A percentile compares a stretch with the other conserved stretches of the same genome.
Evolutionary conservation across 2,888 invertebrate genomes (phyloP).

Genomic region (Perithous albicinctus): DNA sequence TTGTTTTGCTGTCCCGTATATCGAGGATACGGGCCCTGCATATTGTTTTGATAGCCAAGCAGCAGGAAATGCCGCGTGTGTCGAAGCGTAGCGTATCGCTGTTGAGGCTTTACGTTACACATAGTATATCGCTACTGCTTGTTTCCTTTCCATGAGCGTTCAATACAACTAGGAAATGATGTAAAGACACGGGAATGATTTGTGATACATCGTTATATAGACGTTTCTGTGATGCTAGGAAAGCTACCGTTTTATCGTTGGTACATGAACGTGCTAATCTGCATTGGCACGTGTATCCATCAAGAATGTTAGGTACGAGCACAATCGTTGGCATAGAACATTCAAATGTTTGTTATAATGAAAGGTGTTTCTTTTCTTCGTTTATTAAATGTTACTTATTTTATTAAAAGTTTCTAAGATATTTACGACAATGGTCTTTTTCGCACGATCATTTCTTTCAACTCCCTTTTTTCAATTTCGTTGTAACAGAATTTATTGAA

Average conservation of each 20-base stretch:
- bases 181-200: slow-evolving; percentile 23
- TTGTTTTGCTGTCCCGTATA: not conserved
- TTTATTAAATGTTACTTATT: no score
- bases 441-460: not conserved
- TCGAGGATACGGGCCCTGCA: slow-evolving; percentile 24
- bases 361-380: no score
- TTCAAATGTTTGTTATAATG: not conserved
- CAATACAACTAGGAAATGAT: slow-evolving; percentile 32
- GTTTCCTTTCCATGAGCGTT: slow-evolving; percentile 4
- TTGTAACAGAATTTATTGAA: no score
- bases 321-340: not conserved
- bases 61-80: slow-evolving; percentile 56
- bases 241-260: slow-evolving; percentile 1
- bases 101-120: slow-evolving; percentile 29
- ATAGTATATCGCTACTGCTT: not conserved
- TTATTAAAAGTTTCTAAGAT: no score
- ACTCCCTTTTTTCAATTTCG: no score
- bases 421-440: no score
- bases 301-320: not conserved
- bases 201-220: slow-evolving; percentile 9
- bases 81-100: slow-evolving; percentile 64
- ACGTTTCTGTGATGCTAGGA: not conserved
- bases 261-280: slow-evolving; percentile 15
- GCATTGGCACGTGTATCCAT: not conserved
- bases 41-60: slow-evolving; percentile 41